Percentiles rank a stretch among this genome's conserved stretches.
phyloP scores from a whole-genome alignment of 2,797 vertebrate genomes.

The Heterohyrax brucei region DNA sequence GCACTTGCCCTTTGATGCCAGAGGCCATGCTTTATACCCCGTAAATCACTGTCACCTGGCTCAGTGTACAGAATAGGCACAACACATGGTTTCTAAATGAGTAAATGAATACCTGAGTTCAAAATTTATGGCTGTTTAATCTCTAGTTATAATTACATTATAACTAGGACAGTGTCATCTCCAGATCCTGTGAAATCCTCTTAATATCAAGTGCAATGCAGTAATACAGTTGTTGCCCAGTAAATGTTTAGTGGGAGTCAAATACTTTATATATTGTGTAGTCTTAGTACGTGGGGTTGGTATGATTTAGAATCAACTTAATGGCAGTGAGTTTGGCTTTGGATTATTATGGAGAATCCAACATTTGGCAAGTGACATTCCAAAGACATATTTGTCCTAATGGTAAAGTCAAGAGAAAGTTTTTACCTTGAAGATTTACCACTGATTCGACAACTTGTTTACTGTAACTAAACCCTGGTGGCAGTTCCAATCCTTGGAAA shows the following conservation, averaged over 20 bases:
- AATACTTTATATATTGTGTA: conserved; percentile 53
- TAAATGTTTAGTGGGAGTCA: conserved; percentile 28
- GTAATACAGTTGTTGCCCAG: neutral
- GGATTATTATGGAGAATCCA: neutral
- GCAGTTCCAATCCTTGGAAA: no score
- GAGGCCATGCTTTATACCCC: neutral
- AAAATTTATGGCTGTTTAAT: conserved; percentile 30
- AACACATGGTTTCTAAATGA: conserved; percentile 9
- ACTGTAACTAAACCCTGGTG: neutral
- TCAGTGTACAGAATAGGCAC: neutral
- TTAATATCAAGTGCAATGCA: conserved; percentile 16
- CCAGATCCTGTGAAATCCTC: conserved; percentile 26
- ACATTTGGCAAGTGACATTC: conserved; percentile 32
- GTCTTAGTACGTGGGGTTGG: neutral
- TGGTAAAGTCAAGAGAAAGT: conserved; percentile 41
- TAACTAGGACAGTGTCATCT: neutral
- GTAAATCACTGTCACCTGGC: neutral
- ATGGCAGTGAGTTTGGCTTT: neutral
- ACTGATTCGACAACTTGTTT: neutral
- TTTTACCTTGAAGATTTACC: conserved; percentile 46
- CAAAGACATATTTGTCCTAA: neutral
- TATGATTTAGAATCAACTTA: neutral
- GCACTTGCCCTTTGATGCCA: neutral
- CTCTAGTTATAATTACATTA: conserved; percentile 38
- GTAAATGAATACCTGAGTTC: neutral